Conservation (phyloP, 2,113 vertebrate genomes). For the Mesocricetus auratus region DNA sequence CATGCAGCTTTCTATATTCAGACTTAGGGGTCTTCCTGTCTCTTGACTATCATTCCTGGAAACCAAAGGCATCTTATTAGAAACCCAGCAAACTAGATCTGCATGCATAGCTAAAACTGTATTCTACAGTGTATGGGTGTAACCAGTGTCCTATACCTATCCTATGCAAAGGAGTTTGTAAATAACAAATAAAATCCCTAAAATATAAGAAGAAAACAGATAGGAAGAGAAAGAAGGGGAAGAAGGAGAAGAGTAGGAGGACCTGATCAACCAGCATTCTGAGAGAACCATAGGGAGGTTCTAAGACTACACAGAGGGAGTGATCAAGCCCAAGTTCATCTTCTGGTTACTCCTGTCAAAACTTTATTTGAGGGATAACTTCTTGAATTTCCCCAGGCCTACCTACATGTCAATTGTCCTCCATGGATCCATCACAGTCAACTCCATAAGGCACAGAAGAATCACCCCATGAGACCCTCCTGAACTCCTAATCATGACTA, state of each 20-base stretch:
- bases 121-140: background rate
- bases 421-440: background rate
- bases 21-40: background rate
- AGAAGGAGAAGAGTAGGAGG: background rate
- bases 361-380: background rate
- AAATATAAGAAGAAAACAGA: background rate
- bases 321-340: background rate
- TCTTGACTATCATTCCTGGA: background rate
- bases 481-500: background rate
- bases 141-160: background rate
- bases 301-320: background rate
- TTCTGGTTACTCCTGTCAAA: background rate
- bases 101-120: background rate
- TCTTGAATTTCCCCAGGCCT: background rate
- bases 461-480: background rate
- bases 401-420: background rate
- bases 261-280: background rate
- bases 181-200: background rate
- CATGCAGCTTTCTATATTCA: background rate
- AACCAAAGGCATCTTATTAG: background rate
- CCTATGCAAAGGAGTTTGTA: background rate
- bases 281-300: background rate
- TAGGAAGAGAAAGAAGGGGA: background rate
- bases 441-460: background rate
- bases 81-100: background rate